Evolutionary conservation across 1,140 invertebrate genomes (phyloP), one percentile per base, ranked within the genome.

Genomic region (Andrena cerasifolii): DNA sequence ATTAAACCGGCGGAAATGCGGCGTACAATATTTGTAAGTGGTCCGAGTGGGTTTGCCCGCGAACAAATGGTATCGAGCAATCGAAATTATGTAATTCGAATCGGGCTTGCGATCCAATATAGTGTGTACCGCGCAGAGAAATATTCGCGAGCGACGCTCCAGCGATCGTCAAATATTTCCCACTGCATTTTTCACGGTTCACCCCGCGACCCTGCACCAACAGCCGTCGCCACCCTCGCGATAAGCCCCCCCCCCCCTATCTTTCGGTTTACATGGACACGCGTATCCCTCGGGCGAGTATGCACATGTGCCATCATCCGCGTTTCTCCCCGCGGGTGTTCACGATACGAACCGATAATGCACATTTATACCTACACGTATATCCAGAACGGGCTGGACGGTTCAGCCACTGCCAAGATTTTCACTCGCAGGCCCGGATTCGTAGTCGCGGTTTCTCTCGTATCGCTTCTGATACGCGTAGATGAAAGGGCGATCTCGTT

Each of bases 351-450:
- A 54, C 70, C 70, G 78, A 84, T 74, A 68, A 80, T 78, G 79
- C 83, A 85, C 82, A 59, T 79, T 81, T 86, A 49, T 86, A 86
- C 76, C 72, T 82, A 61, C 78, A 89, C 85, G 84, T 88, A 82
- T 92, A 93, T 92, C 92, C 91, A 93, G 92, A 93, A 93, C 91
- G 92, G 92, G 92, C 90, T 92, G 87, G 87, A 92, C 91, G 91
- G 90, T 92, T 91, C 89, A 91, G 87, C 89, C 89, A 90, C 87
- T 90, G 89, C 89, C 86, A 89, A 84, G 62, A 81, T 67, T 77
- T 53, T 70, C 67, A 72, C 51, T 79, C 53, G 16, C 49, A 56
- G 74, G 43, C 53, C 79, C 71, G 71, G 65, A 82, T 85, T 85
- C 83, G 79, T 82, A 59, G 73, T 59, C 67, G 43, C 24, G 45